Evolutionary conservation across 2,113 vertebrate genomes (phyloP), one percentile per base, ranked within the genome.

Genomic region (Naja naja): DNA sequence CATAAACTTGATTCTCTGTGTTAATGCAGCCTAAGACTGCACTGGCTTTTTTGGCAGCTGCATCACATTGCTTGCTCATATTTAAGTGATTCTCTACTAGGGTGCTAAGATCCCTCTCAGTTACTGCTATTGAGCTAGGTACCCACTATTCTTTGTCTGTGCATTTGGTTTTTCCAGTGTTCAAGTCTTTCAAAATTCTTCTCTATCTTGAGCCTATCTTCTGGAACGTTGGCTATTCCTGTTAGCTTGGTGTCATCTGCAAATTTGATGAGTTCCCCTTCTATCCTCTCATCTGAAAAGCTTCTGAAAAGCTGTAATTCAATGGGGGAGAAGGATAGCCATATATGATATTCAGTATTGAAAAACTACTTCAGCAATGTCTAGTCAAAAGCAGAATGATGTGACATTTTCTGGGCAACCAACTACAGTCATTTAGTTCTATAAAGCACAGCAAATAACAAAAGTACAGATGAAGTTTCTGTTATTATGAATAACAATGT

Each of bases 351-450:
- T 81, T 81, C 34, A 18, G 16, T 74, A 34, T 20, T 74, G 74
- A 81, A 39, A 85, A 90, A 90, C 34, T 56, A 85, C 91, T 92
- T 93, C n/a, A 93, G 30, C 52, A 88, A 43, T 54, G 85, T 89
- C 85, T 93, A 88, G 74, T 86, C 43, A 90, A 27, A 43, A 69
- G 60, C 45, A 69, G 85, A 53, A 43, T 18, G 54, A 86, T 55
- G 3, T 89, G 54, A 93, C 92, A 93, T 81, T 45, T 64, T 30
- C 90, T 34, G 85, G 43, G 53, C 52, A 87, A 47, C 5, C 60
- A 54, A 16, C 53, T 81, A 54, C 34, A 85, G 88, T 18, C 20
- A 60, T 91, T 95, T 96, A 93, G 90, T 89, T 90, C 93, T 93
- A n/a, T 34, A 4, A 86, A 87, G 43, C 89, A 88, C 8, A 88